Evolutionary conservation across 2,113 vertebrate species (phyloP).

Genomic region (Irena cyanogastra): DNA sequence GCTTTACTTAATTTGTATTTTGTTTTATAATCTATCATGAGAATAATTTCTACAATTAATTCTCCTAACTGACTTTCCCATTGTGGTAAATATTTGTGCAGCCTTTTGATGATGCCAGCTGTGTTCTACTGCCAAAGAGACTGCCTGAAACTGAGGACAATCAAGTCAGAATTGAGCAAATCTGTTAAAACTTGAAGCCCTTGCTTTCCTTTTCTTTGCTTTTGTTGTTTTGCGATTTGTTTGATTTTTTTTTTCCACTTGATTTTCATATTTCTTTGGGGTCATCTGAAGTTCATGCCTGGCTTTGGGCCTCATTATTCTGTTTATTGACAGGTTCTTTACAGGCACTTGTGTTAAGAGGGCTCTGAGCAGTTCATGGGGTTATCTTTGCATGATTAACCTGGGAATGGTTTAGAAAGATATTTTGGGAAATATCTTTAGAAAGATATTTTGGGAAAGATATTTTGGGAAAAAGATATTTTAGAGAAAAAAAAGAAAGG

Average conservation of each 20-base stretch:
- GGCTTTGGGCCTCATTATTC: neutral
- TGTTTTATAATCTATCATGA: neutral
- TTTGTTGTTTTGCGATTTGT: neutral
- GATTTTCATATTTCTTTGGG: neutral
- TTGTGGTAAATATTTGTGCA: neutral
- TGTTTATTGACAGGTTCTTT: neutral
- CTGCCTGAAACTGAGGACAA: neutral
- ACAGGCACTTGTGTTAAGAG: neutral
- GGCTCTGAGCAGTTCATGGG: neutral
- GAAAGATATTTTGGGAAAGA: too few species aligned
- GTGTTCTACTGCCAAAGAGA: neutral
- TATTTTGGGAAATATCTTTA: too few species aligned
- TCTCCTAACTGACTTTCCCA: neutral
- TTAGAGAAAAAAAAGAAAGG: neutral
- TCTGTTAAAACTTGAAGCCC: neutral
- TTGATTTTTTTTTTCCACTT: neutral
- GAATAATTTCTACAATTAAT: neutral
- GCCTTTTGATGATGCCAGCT: neutral
- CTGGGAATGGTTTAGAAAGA: neutral
- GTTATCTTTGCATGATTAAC: neutral
- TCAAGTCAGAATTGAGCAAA: neutral
- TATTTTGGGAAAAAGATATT: too few species aligned
- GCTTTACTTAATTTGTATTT: constrained; percentile 3
- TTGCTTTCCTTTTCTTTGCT: neutral
- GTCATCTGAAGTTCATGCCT: neutral